These are phyloP conservation scores for Melipona beecheii DNA, from an alignment of 2,888 invertebrate species.

Conservation along the genomic window DNA sequence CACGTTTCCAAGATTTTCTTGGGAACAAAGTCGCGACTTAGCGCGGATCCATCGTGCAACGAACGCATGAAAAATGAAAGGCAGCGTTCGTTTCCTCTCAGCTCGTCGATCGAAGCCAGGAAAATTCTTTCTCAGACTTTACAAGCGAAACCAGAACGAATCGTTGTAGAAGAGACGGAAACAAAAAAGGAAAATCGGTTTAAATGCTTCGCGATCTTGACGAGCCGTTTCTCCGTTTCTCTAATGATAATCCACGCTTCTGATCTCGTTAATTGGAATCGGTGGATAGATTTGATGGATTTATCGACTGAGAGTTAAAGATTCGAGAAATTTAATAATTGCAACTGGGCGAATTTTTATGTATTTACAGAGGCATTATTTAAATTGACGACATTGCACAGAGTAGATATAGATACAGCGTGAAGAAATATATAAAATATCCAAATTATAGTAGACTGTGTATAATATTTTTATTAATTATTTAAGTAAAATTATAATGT, in stretches of 20 bases:
- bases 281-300: too few relatives aligned
- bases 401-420: too few relatives aligned
- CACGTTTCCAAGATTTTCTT: constrained; percentile 53
- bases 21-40: constrained; percentile 27
- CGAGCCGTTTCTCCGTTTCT: constrained; percentile 2
- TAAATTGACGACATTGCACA: too few relatives aligned
- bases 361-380: too few relatives aligned
- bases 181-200: too few relatives aligned
- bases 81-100: constrained; percentile 4
- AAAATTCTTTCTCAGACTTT: constrained; percentile 37
- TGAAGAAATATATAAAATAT: too few relatives aligned
- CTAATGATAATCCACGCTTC: not conserved
- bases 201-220: not conserved
- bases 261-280: not conserved
- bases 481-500: too few relatives aligned
- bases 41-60: constrained; percentile 15
- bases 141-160: constrained; percentile 49
- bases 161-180: not conserved
- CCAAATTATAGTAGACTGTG: too few relatives aligned
- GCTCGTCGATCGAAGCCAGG: constrained; percentile 43
- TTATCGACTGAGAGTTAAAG: too few relatives aligned
- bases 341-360: too few relatives aligned
- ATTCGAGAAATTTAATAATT: too few relatives aligned
- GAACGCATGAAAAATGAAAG: constrained; percentile 49
- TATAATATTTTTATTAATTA: too few relatives aligned